A percentile compares a stretch with the other conserved stretches of the same genome.
Conservation (phyloP, 2,113 vertebrate genomes). For the Vireo altiloquus region DNA sequence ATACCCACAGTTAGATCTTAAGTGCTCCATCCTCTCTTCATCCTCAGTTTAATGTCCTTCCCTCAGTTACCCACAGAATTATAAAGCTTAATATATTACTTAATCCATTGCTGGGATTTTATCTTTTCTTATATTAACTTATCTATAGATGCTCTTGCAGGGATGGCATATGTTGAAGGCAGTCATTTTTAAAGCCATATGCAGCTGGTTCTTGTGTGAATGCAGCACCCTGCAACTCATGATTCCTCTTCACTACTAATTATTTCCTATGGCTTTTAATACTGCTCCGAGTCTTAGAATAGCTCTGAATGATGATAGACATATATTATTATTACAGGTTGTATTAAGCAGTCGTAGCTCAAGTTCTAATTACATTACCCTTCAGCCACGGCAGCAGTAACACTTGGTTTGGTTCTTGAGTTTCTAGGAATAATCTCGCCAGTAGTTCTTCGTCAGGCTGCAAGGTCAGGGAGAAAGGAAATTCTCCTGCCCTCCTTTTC, state of each 20-base stretch:
- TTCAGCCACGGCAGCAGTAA: constrained; percentile 37
- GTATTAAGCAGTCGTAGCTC: constrained; percentile 20
- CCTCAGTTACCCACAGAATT: background rate
- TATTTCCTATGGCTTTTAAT: constrained; percentile 56
- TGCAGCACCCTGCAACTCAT: background rate
- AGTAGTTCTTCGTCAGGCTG: background rate
- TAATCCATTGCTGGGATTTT: constrained; percentile 19
- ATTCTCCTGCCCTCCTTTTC: background rate
- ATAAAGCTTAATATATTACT: constrained; percentile 33
- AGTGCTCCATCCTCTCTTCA: background rate
- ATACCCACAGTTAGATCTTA: background rate
- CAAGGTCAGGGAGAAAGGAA: constrained; percentile 8
- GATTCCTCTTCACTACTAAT: constrained; percentile 44
- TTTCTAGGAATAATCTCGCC: background rate
- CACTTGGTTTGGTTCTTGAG: background rate
- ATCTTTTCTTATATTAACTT: constrained; percentile 54
- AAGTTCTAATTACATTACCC: constrained; percentile 23
- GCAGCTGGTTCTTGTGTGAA: constrained; percentile 29
- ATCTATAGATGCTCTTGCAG: constrained; percentile 13
- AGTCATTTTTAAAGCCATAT: background rate
- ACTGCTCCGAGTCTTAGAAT: background rate
- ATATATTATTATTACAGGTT: constrained; percentile 35
- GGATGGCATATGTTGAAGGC: constrained; percentile 26
- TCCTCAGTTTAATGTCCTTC: background rate
- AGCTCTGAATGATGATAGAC: constrained; percentile 23